phyloP scores from a whole-genome alignment of 2,797 vertebrate species.

The Mareca penelope region DNA sequence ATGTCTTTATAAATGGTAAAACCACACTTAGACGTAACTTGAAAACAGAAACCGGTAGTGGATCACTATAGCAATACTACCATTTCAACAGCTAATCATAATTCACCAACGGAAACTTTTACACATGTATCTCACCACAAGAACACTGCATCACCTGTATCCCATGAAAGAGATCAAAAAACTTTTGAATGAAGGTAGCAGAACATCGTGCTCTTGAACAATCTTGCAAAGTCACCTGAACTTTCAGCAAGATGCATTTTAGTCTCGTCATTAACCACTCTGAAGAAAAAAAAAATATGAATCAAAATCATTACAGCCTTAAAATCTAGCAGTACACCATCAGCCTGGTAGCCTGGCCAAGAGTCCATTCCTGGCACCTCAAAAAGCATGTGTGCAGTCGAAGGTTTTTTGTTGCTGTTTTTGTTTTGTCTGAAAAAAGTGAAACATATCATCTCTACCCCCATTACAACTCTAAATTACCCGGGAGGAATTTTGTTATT shows the following conservation, averaged over 20 bases:
- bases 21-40: not conserved
- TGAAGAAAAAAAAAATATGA: not conserved
- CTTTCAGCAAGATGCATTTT: not conserved
- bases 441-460: no score
- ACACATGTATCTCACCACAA: not conserved
- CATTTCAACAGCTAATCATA: not conserved
- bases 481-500: not conserved
- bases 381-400: no score
- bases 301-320: not conserved
- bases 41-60: not conserved
- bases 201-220: not conserved
- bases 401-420: not conserved
- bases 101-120: not conserved
- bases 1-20: not conserved
- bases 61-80: not conserved
- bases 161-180: not conserved
- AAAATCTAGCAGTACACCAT: not conserved
- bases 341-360: not conserved
- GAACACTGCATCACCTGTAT: not conserved
- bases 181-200: not conserved
- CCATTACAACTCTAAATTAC: no score
- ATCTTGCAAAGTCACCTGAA: not conserved
- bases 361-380: not conserved
- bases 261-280: not conserved
- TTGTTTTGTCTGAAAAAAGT: no score